phyloP scores from a whole-genome alignment of 2,888 invertebrate genomes.

The Temnothorax ravouxi region DNA sequence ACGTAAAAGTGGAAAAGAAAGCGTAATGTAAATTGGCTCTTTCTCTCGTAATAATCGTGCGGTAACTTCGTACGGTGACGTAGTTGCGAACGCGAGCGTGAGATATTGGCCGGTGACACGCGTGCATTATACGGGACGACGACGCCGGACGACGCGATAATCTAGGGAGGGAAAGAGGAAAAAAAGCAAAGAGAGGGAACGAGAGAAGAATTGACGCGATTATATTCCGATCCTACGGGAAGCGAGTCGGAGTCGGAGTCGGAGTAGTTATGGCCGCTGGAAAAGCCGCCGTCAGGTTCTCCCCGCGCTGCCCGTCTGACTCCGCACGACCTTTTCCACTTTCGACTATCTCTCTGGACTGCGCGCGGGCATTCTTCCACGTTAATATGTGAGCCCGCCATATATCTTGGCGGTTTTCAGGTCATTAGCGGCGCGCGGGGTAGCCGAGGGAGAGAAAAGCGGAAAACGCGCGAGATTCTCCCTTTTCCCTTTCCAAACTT shows the following conservation, averaged over 20 bases:
- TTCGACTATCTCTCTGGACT: constrained; percentile 49
- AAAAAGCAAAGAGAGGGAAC: neutral
- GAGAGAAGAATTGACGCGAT: constrained; percentile 18
- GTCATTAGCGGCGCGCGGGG: constrained; percentile 30
- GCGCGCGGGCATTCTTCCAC: constrained; percentile 53
- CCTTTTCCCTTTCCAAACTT: constrained; percentile 8
- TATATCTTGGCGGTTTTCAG: constrained; percentile 44
- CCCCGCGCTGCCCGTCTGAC: constrained; percentile 38
- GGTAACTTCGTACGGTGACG: constrained; percentile 33
- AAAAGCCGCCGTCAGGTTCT: constrained; percentile 37
- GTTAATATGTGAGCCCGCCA: constrained; percentile 41
- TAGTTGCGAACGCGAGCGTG: neutral
- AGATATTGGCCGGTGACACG: neutral
- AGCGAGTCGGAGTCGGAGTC: constrained; percentile 13
- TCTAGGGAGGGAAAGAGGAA: neutral
- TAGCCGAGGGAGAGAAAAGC: neutral
- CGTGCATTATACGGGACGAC: neutral
- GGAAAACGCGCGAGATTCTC: constrained; percentile 24
- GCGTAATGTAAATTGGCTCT: constrained; percentile 1
- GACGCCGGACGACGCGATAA: neutral
- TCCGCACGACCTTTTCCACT: constrained; percentile 55
- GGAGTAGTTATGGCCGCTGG: constrained; percentile 25
- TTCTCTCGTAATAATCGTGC: constrained; percentile 12
- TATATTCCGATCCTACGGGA: constrained; percentile 35
- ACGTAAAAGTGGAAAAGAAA: neutral